Conservation (phyloP, 2,797 vertebrate species). For the Triplophysa yarkandensis region DNA sequence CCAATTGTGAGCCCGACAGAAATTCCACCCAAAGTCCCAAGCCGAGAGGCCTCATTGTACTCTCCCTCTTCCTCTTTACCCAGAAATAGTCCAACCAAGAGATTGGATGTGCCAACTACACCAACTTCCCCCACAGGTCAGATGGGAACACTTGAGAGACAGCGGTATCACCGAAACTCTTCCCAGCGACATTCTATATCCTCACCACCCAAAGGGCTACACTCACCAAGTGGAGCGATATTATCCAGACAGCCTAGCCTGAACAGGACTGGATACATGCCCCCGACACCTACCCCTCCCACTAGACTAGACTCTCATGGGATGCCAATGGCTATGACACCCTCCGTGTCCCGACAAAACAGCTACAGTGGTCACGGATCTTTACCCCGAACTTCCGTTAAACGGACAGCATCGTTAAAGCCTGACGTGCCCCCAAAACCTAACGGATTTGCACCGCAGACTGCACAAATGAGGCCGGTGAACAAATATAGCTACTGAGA, state of each 20-base stretch:
- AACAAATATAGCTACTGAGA: constrained; percentile 97
- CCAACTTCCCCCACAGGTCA: constrained; percentile 86
- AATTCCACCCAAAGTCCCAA: constrained; percentile 93
- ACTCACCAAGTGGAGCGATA: constrained; percentile 88
- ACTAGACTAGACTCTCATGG: constrained; percentile 96
- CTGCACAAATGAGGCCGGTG: constrained; percentile 89
- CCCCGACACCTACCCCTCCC: constrained; percentile 83
- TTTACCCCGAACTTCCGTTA: constrained; percentile 92
- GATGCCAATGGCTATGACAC: constrained; percentile 83
- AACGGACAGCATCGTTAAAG: constrained; percentile 96
- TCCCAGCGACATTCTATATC: constrained; percentile 96
- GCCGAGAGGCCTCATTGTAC: constrained; percentile 94
- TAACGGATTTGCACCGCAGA: constrained; percentile 90
- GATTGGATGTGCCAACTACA: constrained; percentile 90
- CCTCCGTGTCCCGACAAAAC: constrained; percentile 91
- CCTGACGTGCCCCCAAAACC: constrained; percentile 98
- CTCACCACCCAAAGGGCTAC: constrained; percentile 91
- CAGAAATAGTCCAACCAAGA: constrained; percentile 94
- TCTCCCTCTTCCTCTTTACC: constrained; percentile 96
- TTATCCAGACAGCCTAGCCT: constrained; percentile 94
- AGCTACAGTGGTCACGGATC: constrained; percentile 94
- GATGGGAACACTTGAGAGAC: constrained; percentile 92
- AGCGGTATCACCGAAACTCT: constrained; percentile 93
- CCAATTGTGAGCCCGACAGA: constrained; percentile 92
- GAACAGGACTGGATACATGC: constrained; percentile 90